Evolutionary conservation across 2,113 vertebrate species (phyloP).

Genomic region (Pogonocichla stellata): DNA sequence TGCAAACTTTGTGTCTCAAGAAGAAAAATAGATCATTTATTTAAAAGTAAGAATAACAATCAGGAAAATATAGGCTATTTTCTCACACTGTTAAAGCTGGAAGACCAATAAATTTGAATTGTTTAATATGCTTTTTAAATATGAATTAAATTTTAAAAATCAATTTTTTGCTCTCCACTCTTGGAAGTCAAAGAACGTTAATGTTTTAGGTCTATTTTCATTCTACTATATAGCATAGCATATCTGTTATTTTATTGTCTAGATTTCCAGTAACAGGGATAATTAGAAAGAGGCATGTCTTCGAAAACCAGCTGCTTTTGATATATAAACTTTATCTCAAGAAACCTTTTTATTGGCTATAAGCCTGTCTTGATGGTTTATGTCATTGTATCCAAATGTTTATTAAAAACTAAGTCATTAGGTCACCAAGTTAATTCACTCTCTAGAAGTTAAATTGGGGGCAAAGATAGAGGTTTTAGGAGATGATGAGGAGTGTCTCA

Average conservation of each 20-base stretch:
- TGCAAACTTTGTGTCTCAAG: not conserved
- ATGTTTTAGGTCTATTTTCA: not conserved
- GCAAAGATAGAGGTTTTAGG: not conserved
- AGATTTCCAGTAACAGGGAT: not conserved
- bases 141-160: not conserved
- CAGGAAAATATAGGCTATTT: not conserved
- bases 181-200: not conserved
- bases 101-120: not conserved
- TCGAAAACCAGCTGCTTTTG: not conserved
- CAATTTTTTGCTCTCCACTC: not conserved
- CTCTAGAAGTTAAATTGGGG: not conserved
- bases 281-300: not conserved
- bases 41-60: not conserved
- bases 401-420: not conserved
- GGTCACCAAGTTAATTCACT: not conserved
- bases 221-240: not conserved
- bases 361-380: not conserved
- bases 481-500: not conserved
- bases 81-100: not conserved
- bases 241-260: not conserved
- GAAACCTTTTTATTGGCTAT: not conserved
- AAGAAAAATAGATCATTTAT: not conserved
- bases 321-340: not conserved
- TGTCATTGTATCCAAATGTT: not conserved
- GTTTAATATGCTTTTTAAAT: not conserved